Conservation (phyloP, 1,140 invertebrate species). For the Zaprionus inermis region DNA sequence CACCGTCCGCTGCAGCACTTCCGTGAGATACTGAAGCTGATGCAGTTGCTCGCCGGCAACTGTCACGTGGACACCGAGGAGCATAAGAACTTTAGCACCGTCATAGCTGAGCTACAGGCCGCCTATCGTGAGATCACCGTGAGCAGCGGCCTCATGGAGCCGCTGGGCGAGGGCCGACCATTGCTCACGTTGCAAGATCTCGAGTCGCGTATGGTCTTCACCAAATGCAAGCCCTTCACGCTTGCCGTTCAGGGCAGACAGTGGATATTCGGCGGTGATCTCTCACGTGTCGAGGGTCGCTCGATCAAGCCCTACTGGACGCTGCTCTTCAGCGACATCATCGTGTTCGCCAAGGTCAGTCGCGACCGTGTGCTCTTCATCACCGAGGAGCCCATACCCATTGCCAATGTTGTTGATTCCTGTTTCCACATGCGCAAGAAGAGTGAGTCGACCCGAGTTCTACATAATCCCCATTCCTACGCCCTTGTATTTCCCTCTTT, state of each 20-base stretch:
- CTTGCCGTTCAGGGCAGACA: slow-evolving; percentile 91
- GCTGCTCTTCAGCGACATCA: slow-evolving; percentile 91
- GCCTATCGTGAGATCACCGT: slow-evolving; percentile 92
- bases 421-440: slow-evolving; percentile 93
- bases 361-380: slow-evolving; percentile 93
- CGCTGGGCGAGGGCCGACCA: slow-evolving; percentile 91
- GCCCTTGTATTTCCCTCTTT: neutral
- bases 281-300: slow-evolving; percentile 92
- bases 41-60: slow-evolving; percentile 83
- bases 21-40: slow-evolving; percentile 86
- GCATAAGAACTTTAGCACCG: slow-evolving; percentile 82
- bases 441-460: slow-evolving; percentile 84
- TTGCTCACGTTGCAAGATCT: slow-evolving; percentile 91
- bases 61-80: slow-evolving; percentile 83
- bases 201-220: slow-evolving; percentile 93
- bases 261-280: slow-evolving; percentile 94
- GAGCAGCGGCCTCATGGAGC: slow-evolving; percentile 92
- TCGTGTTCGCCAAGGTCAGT: slow-evolving; percentile 93
- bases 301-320: slow-evolving; percentile 93
- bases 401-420: slow-evolving; percentile 91
- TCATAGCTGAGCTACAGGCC: slow-evolving; percentile 84
- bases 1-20: slow-evolving; percentile 92
- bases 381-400: slow-evolving; percentile 92
- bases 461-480: neutral
- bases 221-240: slow-evolving; percentile 94